Evolutionary conservation across 2,113 vertebrate genomes (phyloP), one percentile per base, ranked within the genome.

Genomic region (Phainopepla nitens): DNA sequence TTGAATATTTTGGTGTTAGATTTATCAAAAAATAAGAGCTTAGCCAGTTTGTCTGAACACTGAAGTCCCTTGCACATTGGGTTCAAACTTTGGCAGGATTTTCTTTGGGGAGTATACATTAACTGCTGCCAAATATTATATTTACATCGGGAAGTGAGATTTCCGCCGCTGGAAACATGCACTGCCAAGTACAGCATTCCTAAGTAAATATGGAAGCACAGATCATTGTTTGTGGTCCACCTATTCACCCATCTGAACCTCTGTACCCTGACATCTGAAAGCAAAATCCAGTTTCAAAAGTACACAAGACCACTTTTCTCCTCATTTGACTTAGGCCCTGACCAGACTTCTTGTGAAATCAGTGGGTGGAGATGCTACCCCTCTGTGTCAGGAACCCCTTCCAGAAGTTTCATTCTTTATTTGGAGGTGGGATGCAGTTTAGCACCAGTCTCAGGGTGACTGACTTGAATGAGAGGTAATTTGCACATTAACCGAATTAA

Each of bases 171-270:
- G 97, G 97, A 98, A 98, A 92, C 9, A 19, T 50, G 66, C 1
- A 3, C 51, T 97, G 97, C 98, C 98, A 98, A 98, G 93, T 58
- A 65, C 84, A 98, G 97, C 98, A 97, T 97, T 97, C 95, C 95
- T 97, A 91, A 95, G 87, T 93, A 97, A 97, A 95, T 92, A 92
- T 96, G 92, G 93, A 96, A 97, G 77, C 87, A 95, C 82, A 90
- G 81, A 93, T 93, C 83, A 90, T 96, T 98, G 97, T 98, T 97
- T 97, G 90, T 71, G 72, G 87, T 90, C 61, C 89, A 96, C 85
- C 56, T 88, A 53, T 62, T 95, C 70, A 87, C 83, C 82, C 75
- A 60, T 82, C 57, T 33, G 13, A 97, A 83, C 87, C 60, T 84
- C 94, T 95, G 87, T 94, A 86, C 77, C 58, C 60, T 96, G 58